These are phyloP conservation scores for Bos javanicus DNA, from an alignment of 2,113 vertebrate genomes.

Conservation along the genomic window DNA sequence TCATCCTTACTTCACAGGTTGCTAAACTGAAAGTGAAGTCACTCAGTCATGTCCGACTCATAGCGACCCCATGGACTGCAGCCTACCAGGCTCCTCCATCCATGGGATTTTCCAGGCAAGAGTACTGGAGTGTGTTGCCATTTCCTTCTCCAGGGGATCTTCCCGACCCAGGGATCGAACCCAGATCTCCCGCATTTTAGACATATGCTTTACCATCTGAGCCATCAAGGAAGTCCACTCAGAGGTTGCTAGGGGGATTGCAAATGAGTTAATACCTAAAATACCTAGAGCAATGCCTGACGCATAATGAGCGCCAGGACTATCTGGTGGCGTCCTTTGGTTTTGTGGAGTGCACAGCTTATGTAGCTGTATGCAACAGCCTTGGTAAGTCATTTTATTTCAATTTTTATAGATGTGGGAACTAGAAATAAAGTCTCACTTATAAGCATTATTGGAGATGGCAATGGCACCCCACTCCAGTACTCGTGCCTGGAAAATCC, in stretches of 20 bases:
- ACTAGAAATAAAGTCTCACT: not conserved
- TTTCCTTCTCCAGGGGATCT: no score
- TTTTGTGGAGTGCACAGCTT: not conserved
- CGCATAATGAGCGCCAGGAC: no score
- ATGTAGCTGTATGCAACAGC: not conserved
- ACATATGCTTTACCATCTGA: accelerated
- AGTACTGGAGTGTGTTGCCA: no score
- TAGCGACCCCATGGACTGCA: no score
- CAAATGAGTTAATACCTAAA: not conserved
- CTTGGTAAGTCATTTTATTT: not conserved
- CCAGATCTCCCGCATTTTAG: accelerated
- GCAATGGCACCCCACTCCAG: no score
- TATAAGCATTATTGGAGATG: not conserved
- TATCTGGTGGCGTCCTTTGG: not conserved
- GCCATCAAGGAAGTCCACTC: no score
- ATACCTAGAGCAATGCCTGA: not conserved
- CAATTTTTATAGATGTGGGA: not conserved
- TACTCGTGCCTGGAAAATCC: no score
- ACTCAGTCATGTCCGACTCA: accelerated
- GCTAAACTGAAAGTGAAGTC: no score
- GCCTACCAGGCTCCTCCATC: no score
- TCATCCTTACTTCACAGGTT: no score
- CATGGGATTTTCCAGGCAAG: no score
- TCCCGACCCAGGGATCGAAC: no score
- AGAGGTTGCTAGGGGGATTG: not conserved